These are phyloP conservation scores for Thunnus maccoyii DNA, from an alignment of 2,113 vertebrate genomes.

Conservation along the genomic window DNA sequence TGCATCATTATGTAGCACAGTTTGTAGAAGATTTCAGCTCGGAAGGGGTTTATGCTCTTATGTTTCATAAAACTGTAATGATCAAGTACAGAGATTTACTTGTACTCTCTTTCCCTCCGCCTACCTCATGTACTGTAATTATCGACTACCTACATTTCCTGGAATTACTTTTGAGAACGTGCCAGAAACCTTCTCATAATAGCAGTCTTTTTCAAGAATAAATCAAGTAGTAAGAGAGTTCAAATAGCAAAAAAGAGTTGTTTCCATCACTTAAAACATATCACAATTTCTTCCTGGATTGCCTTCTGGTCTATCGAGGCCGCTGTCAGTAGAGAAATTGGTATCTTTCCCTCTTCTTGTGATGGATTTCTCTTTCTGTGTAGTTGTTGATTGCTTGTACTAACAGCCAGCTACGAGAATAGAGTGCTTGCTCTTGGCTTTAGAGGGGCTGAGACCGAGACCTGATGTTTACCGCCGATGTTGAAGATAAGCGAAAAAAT, in stretches of 20 bases:
- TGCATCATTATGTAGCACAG: slow-evolving; percentile 8
- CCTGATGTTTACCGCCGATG: slow-evolving; percentile 11
- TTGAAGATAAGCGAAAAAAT: slow-evolving; percentile 20
- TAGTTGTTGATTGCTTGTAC: slow-evolving; percentile 23
- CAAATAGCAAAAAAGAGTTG: slow-evolving; percentile 1
- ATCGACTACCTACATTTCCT: slow-evolving; percentile 40
- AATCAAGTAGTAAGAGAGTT: slow-evolving; percentile 20
- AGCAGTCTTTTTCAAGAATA: neutral
- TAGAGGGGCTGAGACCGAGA: neutral
- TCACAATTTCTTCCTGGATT: neutral
- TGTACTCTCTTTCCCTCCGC: slow-evolving; percentile 16
- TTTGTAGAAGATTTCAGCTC: slow-evolving; percentile 20
- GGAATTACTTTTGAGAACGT: slow-evolving; percentile 31
- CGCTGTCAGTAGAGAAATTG: slow-evolving; percentile 34
- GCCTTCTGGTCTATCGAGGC: slow-evolving; percentile 3
- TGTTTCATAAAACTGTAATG: slow-evolving; percentile 49
- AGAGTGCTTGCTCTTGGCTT: slow-evolving; percentile 13
- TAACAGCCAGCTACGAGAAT: neutral
- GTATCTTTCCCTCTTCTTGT: slow-evolving; percentile 24
- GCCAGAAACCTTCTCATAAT: neutral
- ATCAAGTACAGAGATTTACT: slow-evolving; percentile 28
- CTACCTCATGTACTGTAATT: slow-evolving; percentile 38
- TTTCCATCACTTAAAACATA: slow-evolving; percentile 9
- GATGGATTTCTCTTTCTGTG: slow-evolving; percentile 40
- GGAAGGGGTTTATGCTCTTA: slow-evolving; percentile 7